A percentile compares a stretch with the other conserved stretches of the same genome.
Conservation (phyloP, 2,888 invertebrate genomes). For the Euclidia mi region DNA sequence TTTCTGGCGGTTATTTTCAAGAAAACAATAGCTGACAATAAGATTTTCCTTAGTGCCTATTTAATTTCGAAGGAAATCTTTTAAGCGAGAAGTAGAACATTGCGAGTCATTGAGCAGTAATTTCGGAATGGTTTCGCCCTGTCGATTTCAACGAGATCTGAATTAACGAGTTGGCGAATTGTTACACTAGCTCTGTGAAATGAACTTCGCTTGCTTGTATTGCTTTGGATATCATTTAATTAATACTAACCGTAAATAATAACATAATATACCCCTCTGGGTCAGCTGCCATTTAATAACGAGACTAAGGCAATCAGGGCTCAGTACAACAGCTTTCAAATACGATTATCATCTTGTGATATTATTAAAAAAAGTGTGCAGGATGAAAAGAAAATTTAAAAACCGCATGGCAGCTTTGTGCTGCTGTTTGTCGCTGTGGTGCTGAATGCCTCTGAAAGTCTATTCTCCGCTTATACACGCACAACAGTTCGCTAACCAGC, state of each 20-base stretch:
- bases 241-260: background rate
- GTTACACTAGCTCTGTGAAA: slow-evolving; percentile 32
- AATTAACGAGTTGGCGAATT: slow-evolving; percentile 69
- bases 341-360: too few relatives aligned
- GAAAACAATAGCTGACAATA: slow-evolving; percentile 23
- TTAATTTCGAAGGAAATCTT: slow-evolving; percentile 53
- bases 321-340: too few relatives aligned
- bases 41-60: slow-evolving; percentile 35
- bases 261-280: too few relatives aligned
- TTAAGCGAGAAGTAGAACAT: slow-evolving; percentile 57
- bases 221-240: background rate
- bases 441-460: too few relatives aligned
- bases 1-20: background rate
- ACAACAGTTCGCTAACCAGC: too few relatives aligned
- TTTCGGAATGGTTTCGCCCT: slow-evolving; percentile 74
- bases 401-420: too few relatives aligned
- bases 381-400: too few relatives aligned
- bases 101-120: slow-evolving; percentile 74
- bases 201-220: slow-evolving; percentile 12
- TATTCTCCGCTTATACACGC: too few relatives aligned
- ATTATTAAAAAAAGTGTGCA: too few relatives aligned
- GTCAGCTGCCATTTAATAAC: too few relatives aligned
- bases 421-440: too few relatives aligned
- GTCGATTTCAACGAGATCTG: slow-evolving; percentile 76
- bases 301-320: too few relatives aligned